phyloP scores from a whole-genome alignment of 2,888 invertebrate species.

The Capitulum mitella region DNA sequence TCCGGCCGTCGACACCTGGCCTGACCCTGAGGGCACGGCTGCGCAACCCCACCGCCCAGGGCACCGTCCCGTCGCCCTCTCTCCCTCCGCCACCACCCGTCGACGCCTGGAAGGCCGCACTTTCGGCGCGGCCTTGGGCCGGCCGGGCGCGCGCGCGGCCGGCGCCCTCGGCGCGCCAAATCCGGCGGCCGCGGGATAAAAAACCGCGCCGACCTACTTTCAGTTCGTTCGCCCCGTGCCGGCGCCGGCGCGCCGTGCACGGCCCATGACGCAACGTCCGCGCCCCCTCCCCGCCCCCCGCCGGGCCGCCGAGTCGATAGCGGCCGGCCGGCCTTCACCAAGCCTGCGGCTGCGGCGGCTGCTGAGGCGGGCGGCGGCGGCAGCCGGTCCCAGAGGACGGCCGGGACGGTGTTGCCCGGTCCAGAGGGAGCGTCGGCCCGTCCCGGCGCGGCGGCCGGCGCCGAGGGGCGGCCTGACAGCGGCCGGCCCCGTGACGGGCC shows the following conservation, averaged over 20 bases:
- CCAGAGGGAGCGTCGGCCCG: too few species aligned
- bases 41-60: neutral
- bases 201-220: neutral
- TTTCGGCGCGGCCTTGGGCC: neutral
- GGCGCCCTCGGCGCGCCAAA: constrained; percentile 4
- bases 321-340: neutral
- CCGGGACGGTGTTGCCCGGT: too few species aligned
- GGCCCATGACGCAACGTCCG: neutral
- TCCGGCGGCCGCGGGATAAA: neutral
- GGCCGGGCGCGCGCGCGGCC: neutral
- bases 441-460: too few species aligned
- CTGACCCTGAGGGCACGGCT: neutral
- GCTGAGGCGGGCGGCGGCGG: neutral
- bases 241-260: constrained; percentile 6
- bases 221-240: neutral
- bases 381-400: too few species aligned
- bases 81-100: neutral
- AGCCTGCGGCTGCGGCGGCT: neutral
- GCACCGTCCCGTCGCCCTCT: neutral
- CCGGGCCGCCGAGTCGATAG: too few species aligned
- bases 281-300: neutral
- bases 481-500: neutral
- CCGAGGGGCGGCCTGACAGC: too few species aligned
- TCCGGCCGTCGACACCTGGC: neutral
- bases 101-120: too few species aligned